Base-by-base conservation (phyloP, 2,888 invertebrate species). In the Rutpela maculata region DNA sequence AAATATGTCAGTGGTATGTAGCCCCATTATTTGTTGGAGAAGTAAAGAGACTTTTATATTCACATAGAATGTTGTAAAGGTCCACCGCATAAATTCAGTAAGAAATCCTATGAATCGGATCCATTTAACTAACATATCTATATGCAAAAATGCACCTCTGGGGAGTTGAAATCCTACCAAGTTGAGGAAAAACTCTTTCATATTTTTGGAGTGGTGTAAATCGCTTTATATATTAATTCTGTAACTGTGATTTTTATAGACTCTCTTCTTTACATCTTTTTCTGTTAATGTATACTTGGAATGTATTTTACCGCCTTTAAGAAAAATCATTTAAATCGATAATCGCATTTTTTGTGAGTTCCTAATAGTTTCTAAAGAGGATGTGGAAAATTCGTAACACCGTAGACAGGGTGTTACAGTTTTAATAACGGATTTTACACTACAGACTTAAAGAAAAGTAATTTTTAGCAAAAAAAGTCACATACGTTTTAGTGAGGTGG, bases 1-100 rank as follows among this genome's bases (percentile, higher is more conserved):
- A 70, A 60, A 43, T 70, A 60, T 43, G 60, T 38, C 19, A 60
- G 38, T 56, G 19, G 50, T 31, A 22, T 12, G 50, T 31, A n/a
- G n/a, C 11, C 12, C 18, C 22, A 66, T 55, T 67, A 67, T 17
- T 55, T 67, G 22, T 66, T 15, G n/a, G 15, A n/a, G 12, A 55
- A 55, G 55, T 31, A 67, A 43, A 15, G 17, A 11, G 19, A 11
- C 35, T n/a, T 63, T 43, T 43, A 15, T 4, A 15, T 15, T 12
- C 15, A 43, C 43, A 15, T 12, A 43, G 15, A n/a, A n/a, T 11
- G 38, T 38, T 38, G 38, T 38, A 43, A 43, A 43, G 15, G 38
- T 2, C 38, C 38, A 7, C 38, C 38, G 38, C 38, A 38, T 38
- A 43, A 43, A 43, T 9, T 43, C 43, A n/a, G n/a, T 12, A 43